Evolutionary conservation across 2,113 vertebrate species (phyloP), one percentile per base, ranked within the genome.

Genomic region (Spermophilus dauricus): DNA sequence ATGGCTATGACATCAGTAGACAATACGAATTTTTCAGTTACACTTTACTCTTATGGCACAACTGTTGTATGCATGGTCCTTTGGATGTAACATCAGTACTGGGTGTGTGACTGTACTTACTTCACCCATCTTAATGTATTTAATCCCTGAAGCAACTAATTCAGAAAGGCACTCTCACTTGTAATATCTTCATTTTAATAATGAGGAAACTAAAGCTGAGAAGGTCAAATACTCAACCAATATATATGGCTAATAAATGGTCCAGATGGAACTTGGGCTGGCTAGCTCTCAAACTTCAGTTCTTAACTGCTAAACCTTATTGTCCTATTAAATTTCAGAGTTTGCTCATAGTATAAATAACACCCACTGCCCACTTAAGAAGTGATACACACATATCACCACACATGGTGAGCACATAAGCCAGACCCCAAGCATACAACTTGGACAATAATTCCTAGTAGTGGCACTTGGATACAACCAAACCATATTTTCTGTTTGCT

Each of bases 381-480:
- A 75, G 45, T 70, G 53, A 5, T 9, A 48, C 72, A 24, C 65
- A 28, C 61, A 30, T 0, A 81, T 28, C 18, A 16, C 37, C 34
- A 7, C 0, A 12, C 0, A 0, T 12, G 2, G 10, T 42, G 13
- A 78, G 32, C 69, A n/a, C 28, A 24, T 5, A 4, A 14, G 34
- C 13, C n/a, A 72, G 58, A 53, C 13, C 58, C n/a, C 22, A 17
- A 1, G 67, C 1, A 61, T 17, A 10, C 53, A 65, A 24, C 32
- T 5, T 73, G 53, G 4, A 34, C 32, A 22, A 39, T 34, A 26
- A 6, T 51, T 53, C 70, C 63, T 26, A 58, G 12, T 45, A 16
- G 32, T 20, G 70, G 32, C 24, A 37, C 20, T 56, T 56, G 7
- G 51, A 28, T 4, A 26, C 28, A 51, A 34, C 37, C 5, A 7